phyloP scores from a whole-genome alignment of 2,113 vertebrate species.

The Pampusana beccarii region DNA sequence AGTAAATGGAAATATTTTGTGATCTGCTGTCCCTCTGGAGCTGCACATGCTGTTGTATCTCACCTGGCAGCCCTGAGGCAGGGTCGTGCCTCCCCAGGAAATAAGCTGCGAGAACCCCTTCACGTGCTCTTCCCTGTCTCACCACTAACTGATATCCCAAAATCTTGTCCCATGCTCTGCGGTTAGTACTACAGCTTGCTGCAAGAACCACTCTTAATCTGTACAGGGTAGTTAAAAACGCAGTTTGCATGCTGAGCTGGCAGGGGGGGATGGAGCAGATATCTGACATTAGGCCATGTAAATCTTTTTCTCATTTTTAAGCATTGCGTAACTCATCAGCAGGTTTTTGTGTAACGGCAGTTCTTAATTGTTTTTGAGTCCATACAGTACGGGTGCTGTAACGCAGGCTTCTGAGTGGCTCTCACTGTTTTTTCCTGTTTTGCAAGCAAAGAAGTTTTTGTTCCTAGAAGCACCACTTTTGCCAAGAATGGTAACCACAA shows the following conservation, averaged over 20 bases:
- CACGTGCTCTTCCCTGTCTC: background rate
- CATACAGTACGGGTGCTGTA: background rate
- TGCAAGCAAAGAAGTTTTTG: conserved; percentile 27
- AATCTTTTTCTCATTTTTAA: background rate
- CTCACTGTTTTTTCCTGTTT: conserved; percentile 44
- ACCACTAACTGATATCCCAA: background rate
- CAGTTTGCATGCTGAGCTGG: background rate
- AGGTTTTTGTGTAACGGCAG: background rate
- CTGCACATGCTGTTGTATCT: background rate
- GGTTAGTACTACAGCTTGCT: background rate
- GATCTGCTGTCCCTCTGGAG: background rate
- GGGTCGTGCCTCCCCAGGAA: background rate
- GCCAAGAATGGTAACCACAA: conserved; percentile 71
- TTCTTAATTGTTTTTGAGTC: conserved; percentile 26
- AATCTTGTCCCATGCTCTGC: background rate
- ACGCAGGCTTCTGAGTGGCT: background rate
- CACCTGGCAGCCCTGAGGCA: background rate
- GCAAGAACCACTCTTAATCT: background rate
- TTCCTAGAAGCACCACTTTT: conserved; percentile 54
- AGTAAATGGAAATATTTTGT: background rate
- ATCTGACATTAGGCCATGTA: background rate
- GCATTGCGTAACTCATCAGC: background rate
- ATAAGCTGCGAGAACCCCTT: background rate
- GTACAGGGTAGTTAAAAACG: background rate
- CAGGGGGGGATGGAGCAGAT: background rate